Evolutionary conservation across 1,140 invertebrate species (phyloP).

Genomic region (Cyclina sinensis): DNA sequence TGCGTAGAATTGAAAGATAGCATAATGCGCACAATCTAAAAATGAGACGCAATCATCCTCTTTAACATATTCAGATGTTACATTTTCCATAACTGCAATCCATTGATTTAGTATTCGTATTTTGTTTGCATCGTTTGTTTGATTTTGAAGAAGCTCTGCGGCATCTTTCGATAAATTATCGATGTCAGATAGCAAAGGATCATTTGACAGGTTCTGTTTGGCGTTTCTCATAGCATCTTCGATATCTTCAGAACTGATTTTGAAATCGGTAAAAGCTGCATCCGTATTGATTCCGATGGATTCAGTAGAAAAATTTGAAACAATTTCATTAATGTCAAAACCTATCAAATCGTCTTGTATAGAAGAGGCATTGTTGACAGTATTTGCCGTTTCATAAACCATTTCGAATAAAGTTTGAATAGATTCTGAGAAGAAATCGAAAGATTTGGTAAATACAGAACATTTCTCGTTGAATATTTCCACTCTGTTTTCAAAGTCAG

Average conservation of each 20-base stretch:
- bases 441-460: not conserved
- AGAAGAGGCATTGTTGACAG: not conserved
- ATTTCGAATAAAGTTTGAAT: slow-evolving; percentile 27
- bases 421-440: slow-evolving; percentile 15
- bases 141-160: not conserved
- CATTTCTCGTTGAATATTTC: slow-evolving; percentile 39
- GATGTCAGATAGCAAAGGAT: slow-evolving; percentile 5
- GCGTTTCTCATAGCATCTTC: not conserved
- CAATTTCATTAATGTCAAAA: slow-evolving; percentile 36
- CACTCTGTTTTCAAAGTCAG: slow-evolving; percentile 20
- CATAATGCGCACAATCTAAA: slow-evolving; percentile 37
- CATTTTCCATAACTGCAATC: slow-evolving; percentile 35
- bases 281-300: slow-evolving; percentile 17
- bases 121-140: slow-evolving; percentile 10
- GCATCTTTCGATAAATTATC: not conserved
- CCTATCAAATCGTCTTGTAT: not conserved
- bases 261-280: slow-evolving; percentile 28
- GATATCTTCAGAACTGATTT: slow-evolving; percentile 25
- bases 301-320: slow-evolving; percentile 1
- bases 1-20: slow-evolving; percentile 13
- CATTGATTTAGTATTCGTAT: slow-evolving; percentile 41
- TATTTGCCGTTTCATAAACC: slow-evolving; percentile 23
- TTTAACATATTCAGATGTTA: slow-evolving; percentile 15
- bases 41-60: slow-evolving; percentile 19
- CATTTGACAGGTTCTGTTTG: not conserved